Evolutionary conservation across 1,140 invertebrate genomes (phyloP).

Genomic region (Sycophila sp.): DNA sequence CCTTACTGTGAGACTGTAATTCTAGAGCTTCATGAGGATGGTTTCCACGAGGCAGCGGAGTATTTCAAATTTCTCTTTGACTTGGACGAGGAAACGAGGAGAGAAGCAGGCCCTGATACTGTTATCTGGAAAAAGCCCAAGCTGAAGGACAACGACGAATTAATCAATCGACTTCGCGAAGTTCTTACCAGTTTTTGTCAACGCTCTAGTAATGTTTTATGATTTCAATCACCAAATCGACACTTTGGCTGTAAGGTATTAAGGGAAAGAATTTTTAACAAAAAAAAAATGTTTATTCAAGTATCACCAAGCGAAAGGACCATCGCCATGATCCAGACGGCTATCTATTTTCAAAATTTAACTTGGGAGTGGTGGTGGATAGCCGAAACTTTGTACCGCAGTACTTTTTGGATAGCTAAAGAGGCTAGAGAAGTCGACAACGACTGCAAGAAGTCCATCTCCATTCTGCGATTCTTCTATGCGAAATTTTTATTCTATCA

Average conservation of each 20-base stretch:
- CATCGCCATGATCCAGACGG: conserved; percentile 42
- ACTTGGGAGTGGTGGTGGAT: conserved; percentile 69
- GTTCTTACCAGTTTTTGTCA: background rate
- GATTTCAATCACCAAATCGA: background rate
- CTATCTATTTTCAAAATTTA: conserved; percentile 60
- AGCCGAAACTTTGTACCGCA: conserved; percentile 67
- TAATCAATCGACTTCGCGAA: conserved; percentile 59
- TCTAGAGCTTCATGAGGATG: conserved; percentile 66
- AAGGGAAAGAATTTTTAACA: background rate
- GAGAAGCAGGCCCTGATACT: conserved; percentile 63
- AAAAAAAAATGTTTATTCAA: background rate
- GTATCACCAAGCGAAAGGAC: background rate
- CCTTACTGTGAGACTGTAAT: conserved; percentile 67
- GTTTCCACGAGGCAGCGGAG: conserved; percentile 60
- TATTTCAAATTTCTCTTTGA: conserved; percentile 67
- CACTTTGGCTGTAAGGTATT: background rate
- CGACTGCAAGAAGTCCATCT: conserved; percentile 61
- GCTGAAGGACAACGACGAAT: conserved; percentile 60
- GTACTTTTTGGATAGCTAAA: conserved; percentile 58
- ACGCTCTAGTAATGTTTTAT: background rate
- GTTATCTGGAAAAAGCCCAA: conserved; percentile 47
- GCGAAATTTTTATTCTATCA: conserved; percentile 66
- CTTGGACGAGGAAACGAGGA: conserved; percentile 64
- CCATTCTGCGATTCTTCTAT: conserved; percentile 66
- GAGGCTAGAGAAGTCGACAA: conserved; percentile 61